Evolutionary conservation across 2,888 invertebrate genomes (phyloP), one percentile per base, ranked within the genome.

Genomic region (Orchestes rusci): DNA sequence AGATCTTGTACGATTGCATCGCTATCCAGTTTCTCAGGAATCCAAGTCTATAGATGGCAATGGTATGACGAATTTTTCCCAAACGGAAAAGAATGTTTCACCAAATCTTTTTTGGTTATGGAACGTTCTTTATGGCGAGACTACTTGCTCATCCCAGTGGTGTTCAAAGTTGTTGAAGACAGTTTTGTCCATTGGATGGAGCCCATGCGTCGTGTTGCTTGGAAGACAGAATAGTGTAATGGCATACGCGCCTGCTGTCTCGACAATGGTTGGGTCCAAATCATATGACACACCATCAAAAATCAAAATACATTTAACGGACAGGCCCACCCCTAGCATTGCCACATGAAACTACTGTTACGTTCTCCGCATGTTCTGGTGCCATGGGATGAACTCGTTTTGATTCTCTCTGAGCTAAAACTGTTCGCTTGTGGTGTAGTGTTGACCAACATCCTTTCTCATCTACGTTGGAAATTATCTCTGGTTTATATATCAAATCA

Each of bases 111-210:
- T 41, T 51, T 35, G 13, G 39, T 45, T 30, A 36, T 15, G 10
- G 41, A 2, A n/a, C n/a, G n/a, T n/a, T n/a, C n/a, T n/a, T n/a
- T 23, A 5, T 7, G 5, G 23, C 23, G 23, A n/a, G n/a, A n/a
- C n/a, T n/a, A n/a, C n/a, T n/a, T n/a, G n/a, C n/a, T n/a, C n/a
- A 45, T 65, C 61, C 62, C 63, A 64, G 48, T 56, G 55, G 43
- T 56, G 46, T 47, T 62, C 61, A 52, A 59, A 62, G 10, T 57
- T 49, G 16, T 15, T 4, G 16, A 20, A 48, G 45, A 51, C 57
- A 55, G 29, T 43, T 39, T 44, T 49, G 27, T 44, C 56, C 43
- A 52, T 44, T 28, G 19, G 41, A 41, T 36, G 35, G n/a, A 27
- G 41, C n/a, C 29, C 38, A 29, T 38, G 38, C 4, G 29, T 38